Evolutionary conservation across 2,113 vertebrate genomes (phyloP).

Genomic region (Lutjanus erythropterus): DNA sequence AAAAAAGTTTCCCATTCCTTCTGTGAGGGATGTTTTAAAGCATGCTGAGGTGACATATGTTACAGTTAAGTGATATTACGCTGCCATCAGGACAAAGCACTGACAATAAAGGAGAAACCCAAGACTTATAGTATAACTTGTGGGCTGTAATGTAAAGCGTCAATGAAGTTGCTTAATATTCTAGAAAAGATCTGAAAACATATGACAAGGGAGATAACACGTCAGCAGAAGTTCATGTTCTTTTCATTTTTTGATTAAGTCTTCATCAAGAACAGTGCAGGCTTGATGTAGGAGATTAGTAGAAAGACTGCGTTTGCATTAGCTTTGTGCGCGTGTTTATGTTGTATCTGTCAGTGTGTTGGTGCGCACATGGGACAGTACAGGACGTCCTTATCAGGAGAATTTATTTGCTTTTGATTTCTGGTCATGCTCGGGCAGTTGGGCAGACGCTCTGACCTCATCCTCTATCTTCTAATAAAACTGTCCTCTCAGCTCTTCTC

Average conservation of each 20-base stretch:
- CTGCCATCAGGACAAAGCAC: neutral
- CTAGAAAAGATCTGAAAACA: neutral
- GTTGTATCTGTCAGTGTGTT: slow-evolving; percentile 2
- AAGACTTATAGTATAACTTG: too few species aligned
- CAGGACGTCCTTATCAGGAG: slow-evolving; percentile 65
- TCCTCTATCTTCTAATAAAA: slow-evolving; percentile 67
- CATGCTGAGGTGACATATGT: too few species aligned
- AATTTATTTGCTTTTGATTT: slow-evolving; percentile 75
- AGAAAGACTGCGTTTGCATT: slow-evolving; percentile 41
- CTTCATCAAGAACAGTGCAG: slow-evolving; percentile 36
- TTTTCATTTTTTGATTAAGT: slow-evolving; percentile 57
- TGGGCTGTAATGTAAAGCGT: neutral
- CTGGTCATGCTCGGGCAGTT: slow-evolving; percentile 52
- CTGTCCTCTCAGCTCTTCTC: slow-evolving; percentile 61
- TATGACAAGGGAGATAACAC: slow-evolving; percentile 24
- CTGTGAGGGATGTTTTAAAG: too few species aligned
- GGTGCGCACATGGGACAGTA: slow-evolving; percentile 38
- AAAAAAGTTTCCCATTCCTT: too few species aligned
- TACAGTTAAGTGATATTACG: neutral
- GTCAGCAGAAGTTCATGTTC: slow-evolving; percentile 45
- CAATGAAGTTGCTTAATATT: neutral
- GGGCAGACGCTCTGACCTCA: slow-evolving; percentile 66
- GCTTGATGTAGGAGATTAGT: slow-evolving; percentile 59
- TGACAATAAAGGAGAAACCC: neutral
- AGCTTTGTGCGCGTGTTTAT: slow-evolving; percentile 19